A percentile compares a stretch with the other conserved stretches of the same genome.
Conservation (phyloP, 2,113 vertebrate genomes). For the Zosterops pallidus region DNA sequence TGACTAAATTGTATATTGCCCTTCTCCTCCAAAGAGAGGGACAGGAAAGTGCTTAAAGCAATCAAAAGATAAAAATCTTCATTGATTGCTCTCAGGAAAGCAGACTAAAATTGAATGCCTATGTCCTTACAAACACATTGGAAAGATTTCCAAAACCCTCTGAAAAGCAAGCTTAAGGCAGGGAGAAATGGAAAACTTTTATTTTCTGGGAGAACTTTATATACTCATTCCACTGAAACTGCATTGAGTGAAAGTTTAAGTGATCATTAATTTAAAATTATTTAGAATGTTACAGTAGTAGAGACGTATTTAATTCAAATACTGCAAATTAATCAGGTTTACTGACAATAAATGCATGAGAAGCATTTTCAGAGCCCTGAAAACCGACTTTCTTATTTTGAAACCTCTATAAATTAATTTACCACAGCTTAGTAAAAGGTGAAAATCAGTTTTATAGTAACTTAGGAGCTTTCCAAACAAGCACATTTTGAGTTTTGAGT, state of each 20-base stretch:
- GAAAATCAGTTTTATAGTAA: not conserved
- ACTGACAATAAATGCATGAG: not conserved
- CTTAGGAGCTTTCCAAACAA: not conserved
- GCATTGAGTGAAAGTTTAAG: not conserved
- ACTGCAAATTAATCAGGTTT: not conserved
- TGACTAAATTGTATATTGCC: not conserved
- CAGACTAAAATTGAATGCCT: not conserved
- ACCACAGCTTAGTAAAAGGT: not conserved
- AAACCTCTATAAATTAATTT: not conserved
- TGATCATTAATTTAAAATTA: not conserved
- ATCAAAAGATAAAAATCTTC: slow-evolving; percentile 59
- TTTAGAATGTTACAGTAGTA: not conserved
- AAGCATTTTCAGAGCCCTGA: not conserved
- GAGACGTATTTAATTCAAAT: not conserved
- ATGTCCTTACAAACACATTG: not conserved
- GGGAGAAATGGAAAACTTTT: not conserved
- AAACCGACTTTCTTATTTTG: not conserved
- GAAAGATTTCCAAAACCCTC: not conserved
- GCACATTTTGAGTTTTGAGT: not conserved
- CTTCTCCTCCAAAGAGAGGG: not conserved
- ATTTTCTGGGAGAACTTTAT: not conserved
- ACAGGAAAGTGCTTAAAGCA: not conserved
- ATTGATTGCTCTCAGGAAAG: slow-evolving; percentile 4
- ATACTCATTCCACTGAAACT: not conserved
- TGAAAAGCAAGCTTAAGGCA: not conserved